Evolutionary conservation across 2,797 vertebrate species (phyloP), one percentile per base, ranked within the genome.

Genomic region (Adrianichthys oophorus): DNA sequence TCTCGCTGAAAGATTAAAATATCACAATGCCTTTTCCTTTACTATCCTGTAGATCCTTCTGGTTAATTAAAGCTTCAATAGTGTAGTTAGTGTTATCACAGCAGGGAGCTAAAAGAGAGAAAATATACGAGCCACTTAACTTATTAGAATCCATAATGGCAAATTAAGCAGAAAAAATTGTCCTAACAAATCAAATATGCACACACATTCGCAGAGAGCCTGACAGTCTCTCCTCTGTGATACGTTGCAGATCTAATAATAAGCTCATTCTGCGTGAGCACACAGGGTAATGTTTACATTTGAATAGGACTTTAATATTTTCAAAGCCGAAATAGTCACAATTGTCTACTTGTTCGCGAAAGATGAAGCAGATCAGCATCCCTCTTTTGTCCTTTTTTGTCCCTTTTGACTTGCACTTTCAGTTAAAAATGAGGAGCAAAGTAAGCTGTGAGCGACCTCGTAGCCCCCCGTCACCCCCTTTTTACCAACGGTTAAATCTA

Each of bases 161-260:
- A 85, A 85, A 80, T 85, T 85, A 83, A 68, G 73, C 70, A 67
- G 70, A 70, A 78, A 83, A 72, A 44, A 50, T 61, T 85, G 79
- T 59, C 60, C 57, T 68, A 71, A 86, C 82, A 64, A 74, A 80
- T 61, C 62, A 76, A 47, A 47, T 47, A 62, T 53, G 21, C 29
- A 62, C 47, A 54, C 63, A 75, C 19, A 59, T 29, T 29, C 26
- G 7, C 15, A 41, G 18, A 13, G 43, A 61, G 67, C 24, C 10
- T 18, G 18, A 69, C 56, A 29, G 55, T 56, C 53, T 77, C 70
- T 82, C 86, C 78, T 78, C 61, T 46, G 88, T 84, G 89, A 85
- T 91, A 92, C 88, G 91, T 92, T 91, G 91, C 49, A 68, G 48
- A 68, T 59, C 66, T 59, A 66, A 84, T 82, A 86, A 88, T 83